These are phyloP conservation scores for Serinus canaria DNA, from an alignment of 2,113 vertebrate species.

Conservation along the genomic window DNA sequence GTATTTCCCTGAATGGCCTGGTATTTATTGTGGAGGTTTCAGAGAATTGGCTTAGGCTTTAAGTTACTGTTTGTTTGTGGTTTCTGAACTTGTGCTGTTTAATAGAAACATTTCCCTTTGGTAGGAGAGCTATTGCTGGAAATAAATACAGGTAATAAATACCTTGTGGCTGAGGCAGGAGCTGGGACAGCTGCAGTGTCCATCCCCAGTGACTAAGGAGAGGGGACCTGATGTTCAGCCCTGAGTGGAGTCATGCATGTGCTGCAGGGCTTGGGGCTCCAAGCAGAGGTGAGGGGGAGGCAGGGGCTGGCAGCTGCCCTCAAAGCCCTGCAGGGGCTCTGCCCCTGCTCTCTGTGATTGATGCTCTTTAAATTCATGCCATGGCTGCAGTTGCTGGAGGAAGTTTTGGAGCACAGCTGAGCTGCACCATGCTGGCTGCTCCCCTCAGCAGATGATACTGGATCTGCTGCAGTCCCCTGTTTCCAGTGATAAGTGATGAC, in stretches of 20 bases:
- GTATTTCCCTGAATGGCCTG: neutral
- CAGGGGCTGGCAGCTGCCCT: neutral
- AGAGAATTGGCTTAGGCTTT: neutral
- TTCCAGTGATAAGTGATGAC: neutral
- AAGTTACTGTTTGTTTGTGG: neutral
- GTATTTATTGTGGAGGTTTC: neutral
- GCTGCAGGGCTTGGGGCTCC: neutral
- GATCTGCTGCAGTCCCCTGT: neutral
- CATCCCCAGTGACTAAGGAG: neutral
- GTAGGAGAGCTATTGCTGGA: neutral
- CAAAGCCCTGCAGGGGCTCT: fast-evolving
- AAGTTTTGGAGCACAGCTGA: neutral
- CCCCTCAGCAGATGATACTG: neutral
- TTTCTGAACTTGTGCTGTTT: neutral
- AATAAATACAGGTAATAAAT: neutral
- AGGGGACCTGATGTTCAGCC: neutral
- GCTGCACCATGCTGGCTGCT: neutral
- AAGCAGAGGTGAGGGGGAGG: neutral
- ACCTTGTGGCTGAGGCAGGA: neutral
- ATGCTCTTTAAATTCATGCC: neutral
- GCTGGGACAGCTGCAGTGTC: neutral
- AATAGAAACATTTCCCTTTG: neutral
- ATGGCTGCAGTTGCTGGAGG: neutral
- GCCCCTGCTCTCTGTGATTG: neutral
- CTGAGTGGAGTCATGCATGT: neutral